Conservation (phyloP, 2,888 invertebrate species). For the Leucozona laternaria region DNA sequence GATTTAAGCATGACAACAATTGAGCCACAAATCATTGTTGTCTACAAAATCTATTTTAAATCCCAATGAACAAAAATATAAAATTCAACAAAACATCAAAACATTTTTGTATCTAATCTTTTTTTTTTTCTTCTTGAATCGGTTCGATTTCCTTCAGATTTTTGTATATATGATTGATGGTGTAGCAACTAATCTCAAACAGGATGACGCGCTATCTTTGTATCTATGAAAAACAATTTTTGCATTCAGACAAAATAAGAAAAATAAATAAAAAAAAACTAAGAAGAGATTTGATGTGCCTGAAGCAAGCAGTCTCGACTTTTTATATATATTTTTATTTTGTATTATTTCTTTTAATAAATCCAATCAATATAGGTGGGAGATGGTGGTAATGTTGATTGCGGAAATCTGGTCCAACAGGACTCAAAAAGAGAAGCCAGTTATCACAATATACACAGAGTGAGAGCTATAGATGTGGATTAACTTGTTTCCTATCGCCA, state of each 20-base stretch:
- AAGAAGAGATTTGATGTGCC: conserved; percentile 2
- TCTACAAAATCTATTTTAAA: conserved; percentile 1
- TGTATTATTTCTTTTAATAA: background rate
- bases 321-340: background rate
- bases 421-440: conserved; percentile 60
- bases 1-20: too few relatives aligned
- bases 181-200: conserved; percentile 2
- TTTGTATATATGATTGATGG: background rate
- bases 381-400: conserved; percentile 41
- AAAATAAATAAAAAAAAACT: background rate
- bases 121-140: background rate
- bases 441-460: conserved; percentile 43
- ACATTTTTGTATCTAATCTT: background rate
- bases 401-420: conserved; percentile 71
- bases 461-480: conserved; percentile 53
- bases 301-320: conserved; percentile 5
- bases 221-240: background rate
- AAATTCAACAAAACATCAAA: conserved; percentile 4
- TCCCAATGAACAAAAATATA: background rate
- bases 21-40: background rate
- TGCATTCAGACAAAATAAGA: background rate
- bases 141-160: background rate
- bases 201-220: conserved; percentile 5
- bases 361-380: conserved; percentile 33
- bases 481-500: conserved; percentile 25